Conservation (phyloP, 1,140 invertebrate genomes). For the Acromyrmex charruanus region DNA sequence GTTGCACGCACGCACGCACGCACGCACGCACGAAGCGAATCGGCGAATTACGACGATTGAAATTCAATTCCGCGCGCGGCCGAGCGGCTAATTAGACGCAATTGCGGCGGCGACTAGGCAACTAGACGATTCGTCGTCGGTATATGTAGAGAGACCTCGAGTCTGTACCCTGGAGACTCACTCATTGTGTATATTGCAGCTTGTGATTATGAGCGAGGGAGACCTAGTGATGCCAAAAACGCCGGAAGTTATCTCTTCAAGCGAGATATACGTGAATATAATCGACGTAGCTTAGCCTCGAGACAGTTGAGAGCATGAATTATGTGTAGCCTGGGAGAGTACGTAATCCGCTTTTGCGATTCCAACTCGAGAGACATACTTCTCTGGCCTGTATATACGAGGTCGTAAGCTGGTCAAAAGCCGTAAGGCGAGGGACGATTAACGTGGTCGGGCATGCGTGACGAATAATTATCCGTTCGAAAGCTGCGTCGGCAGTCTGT, state of each 20-base stretch:
- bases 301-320: constrained; percentile 63
- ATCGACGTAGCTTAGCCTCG: constrained; percentile 44
- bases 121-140: constrained; percentile 36
- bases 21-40: constrained; percentile 76
- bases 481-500: constrained; percentile 57
- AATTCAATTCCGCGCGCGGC: constrained; percentile 83
- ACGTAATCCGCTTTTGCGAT: constrained; percentile 71
- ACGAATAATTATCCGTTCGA: constrained; percentile 78
- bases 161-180: background rate
- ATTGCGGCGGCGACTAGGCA: constrained; percentile 56
- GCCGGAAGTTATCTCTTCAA: constrained; percentile 44
- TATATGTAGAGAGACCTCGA: constrained; percentile 12
- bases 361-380: constrained; percentile 30
- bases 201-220: constrained; percentile 42
- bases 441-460: constrained; percentile 77
- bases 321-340: constrained; percentile 28
- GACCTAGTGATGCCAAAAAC: constrained; percentile 18
- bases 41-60: constrained; percentile 84
- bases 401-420: constrained; percentile 66
- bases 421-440: constrained; percentile 74
- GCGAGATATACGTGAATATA: constrained; percentile 33
- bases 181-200: constrained; percentile 65
- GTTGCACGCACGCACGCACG: constrained; percentile 36
- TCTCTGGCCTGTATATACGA: constrained; percentile 27
- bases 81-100: constrained; percentile 83